Evolutionary conservation across 1,140 invertebrate species (phyloP).

Genomic region (Drosophila murphyi): DNA sequence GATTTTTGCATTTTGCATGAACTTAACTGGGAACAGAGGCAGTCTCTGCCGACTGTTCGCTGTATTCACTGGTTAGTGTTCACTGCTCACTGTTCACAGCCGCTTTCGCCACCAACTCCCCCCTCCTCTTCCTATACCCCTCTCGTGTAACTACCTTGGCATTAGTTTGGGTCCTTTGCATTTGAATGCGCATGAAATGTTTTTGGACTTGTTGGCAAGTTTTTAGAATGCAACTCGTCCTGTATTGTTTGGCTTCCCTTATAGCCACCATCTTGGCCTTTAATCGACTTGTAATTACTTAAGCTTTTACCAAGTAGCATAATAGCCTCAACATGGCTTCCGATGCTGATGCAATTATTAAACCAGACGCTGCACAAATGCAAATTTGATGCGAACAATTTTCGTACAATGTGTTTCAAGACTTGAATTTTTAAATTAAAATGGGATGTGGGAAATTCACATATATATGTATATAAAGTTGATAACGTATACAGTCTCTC

Average conservation of each 20-base stretch:
- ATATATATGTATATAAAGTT: no score
- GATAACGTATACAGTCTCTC: no score
- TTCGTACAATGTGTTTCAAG: conserved; percentile 4
- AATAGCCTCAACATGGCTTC: conserved; percentile 53
- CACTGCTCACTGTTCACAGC: not conserved
- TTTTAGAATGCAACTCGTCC: conserved; percentile 28
- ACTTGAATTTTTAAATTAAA: not conserved
- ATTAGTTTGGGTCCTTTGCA: conserved; percentile 61
- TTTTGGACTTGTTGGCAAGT: conserved; percentile 65
- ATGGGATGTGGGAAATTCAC: not conserved
- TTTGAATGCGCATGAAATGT: conserved; percentile 73
- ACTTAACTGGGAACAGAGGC: conserved; percentile 51
- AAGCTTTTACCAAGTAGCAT: conserved; percentile 62
- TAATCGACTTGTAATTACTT: conserved; percentile 79
- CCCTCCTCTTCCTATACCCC: not conserved
- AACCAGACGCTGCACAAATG: conserved; percentile 22
- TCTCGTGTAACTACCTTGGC: conserved; percentile 13
- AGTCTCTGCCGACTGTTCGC: conserved; percentile 27
- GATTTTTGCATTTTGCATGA: conserved; percentile 65
- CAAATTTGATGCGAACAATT: conserved; percentile 26
- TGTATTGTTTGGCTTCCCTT: not conserved
- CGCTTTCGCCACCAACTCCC: not conserved
- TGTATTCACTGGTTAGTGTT: not conserved
- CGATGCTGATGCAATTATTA: conserved; percentile 58
- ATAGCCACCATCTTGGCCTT: conserved; percentile 15